Percentiles rank a stretch among this genome's conserved stretches.
Conservation (phyloP, 2,888 invertebrate species). For the Elmis aenea region DNA sequence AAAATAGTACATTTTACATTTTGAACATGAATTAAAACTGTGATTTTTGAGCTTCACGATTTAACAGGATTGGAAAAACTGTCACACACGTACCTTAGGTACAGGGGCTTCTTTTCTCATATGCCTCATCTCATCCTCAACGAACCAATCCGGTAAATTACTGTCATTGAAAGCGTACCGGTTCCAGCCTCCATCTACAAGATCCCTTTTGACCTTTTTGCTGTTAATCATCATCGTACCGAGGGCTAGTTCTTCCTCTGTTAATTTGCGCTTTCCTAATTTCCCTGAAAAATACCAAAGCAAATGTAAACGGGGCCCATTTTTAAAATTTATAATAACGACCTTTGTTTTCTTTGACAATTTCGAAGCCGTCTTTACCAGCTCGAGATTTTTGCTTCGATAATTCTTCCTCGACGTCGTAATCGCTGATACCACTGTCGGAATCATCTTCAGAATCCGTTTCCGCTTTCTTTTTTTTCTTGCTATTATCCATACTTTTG, state of each 20-base stretch:
- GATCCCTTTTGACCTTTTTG: slow-evolving; percentile 83
- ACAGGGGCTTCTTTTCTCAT: slow-evolving; percentile 80
- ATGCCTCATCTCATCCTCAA: slow-evolving; percentile 87
- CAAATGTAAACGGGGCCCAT: no score
- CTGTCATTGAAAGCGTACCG: slow-evolving; percentile 89
- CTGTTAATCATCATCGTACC: slow-evolving; percentile 89
- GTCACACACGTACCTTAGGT: no score
- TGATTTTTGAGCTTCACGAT: no score
- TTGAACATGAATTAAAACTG: no score
- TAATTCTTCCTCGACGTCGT: slow-evolving; percentile 46
- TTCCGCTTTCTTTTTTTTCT: slow-evolving; percentile 31
- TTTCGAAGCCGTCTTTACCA: slow-evolving; percentile 62
- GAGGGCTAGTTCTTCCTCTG: slow-evolving; percentile 84
- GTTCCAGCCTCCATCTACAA: slow-evolving; percentile 89
- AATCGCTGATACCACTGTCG: slow-evolving; percentile 43
- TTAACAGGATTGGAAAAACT: no score
- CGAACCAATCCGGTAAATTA: slow-evolving; percentile 93
- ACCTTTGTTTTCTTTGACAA: slow-evolving; percentile 51
- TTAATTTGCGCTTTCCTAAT: slow-evolving; percentile 64
- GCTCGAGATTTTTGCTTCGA: slow-evolving; percentile 26
- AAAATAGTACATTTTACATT: no score
- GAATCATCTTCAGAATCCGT: slow-evolving; percentile 37
- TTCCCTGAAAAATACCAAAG: slow-evolving; percentile 20
- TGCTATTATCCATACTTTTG: slow-evolving; percentile 39
- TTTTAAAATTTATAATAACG: background rate